phyloP scores from a whole-genome alignment of 2,888 invertebrate genomes.

The Ophion obscuratus region DNA sequence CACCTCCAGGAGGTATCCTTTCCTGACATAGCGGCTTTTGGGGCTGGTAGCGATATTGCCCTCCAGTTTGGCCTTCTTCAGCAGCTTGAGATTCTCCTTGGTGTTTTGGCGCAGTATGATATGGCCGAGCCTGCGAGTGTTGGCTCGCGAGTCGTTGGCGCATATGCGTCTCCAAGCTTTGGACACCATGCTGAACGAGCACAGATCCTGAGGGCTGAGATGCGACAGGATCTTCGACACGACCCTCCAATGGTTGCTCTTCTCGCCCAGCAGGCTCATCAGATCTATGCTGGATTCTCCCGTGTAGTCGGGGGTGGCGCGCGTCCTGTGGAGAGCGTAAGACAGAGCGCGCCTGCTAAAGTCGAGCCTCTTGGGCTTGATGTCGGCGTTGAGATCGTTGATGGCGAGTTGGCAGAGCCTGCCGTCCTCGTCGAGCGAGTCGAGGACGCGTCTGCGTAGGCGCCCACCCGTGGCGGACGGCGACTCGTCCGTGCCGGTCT shows the following conservation, averaged over 20 bases:
- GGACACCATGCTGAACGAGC: slow-evolving; percentile 82
- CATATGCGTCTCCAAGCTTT: slow-evolving; percentile 81
- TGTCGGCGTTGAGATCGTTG: slow-evolving; percentile 70
- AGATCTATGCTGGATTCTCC: slow-evolving; percentile 79
- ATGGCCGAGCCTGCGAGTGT: slow-evolving; percentile 76
- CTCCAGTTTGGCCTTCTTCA: slow-evolving; percentile 76
- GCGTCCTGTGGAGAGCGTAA: slow-evolving; percentile 67
- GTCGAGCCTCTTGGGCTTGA: slow-evolving; percentile 79
- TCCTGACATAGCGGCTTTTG: slow-evolving; percentile 76
- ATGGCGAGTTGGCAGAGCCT: slow-evolving; percentile 75
- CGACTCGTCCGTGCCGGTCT: not conserved
- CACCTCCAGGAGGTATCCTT: slow-evolving; percentile 78
- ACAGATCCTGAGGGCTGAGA: slow-evolving; percentile 81
- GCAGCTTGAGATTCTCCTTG: slow-evolving; percentile 80
- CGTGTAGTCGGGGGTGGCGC: slow-evolving; percentile 74
- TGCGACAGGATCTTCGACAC: slow-evolving; percentile 80
- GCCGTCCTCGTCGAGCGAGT: slow-evolving; percentile 72
- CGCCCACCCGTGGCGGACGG: not conserved
- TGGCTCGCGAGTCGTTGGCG: slow-evolving; percentile 76
- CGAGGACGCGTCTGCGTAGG: not conserved
- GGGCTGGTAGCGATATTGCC: slow-evolving; percentile 75
- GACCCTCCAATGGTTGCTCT: slow-evolving; percentile 79
- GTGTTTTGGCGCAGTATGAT: slow-evolving; percentile 77
- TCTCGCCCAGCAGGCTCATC: slow-evolving; percentile 80
- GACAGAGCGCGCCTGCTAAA: slow-evolving; percentile 74